phyloP scores from a whole-genome alignment of 1,140 invertebrate genomes.

The Drosophila sproati region DNA sequence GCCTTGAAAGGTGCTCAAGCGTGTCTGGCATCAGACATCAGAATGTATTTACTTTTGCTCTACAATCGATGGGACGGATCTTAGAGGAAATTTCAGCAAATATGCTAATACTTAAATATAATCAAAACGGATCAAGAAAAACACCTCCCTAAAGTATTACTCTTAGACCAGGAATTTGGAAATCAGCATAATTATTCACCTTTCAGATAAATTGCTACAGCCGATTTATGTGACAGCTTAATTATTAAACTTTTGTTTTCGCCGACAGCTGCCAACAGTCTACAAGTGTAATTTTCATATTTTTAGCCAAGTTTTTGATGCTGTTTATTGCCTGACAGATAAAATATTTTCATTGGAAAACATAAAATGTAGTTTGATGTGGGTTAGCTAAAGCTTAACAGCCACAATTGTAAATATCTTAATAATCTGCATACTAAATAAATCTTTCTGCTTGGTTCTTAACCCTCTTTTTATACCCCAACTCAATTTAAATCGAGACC shows the following conservation, averaged over 20 bases:
- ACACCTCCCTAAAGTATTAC: background rate
- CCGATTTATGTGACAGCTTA: background rate
- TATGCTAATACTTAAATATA: no score
- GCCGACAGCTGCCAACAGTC: conserved; percentile 25
- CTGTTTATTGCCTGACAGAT: background rate
- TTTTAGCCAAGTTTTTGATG: background rate
- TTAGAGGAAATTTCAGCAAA: no score
- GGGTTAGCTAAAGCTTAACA: background rate
- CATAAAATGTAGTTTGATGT: background rate
- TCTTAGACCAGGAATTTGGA: no score
- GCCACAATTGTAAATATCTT: background rate
- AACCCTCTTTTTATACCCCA: background rate
- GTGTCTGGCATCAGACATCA: background rate
- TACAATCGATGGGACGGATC: no score
- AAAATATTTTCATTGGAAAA: background rate
- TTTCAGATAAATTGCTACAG: background rate
- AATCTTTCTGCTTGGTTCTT: background rate
- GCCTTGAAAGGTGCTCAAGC: background rate
- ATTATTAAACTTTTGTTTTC: background rate
- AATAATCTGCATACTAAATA: background rate
- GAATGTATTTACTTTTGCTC: background rate
- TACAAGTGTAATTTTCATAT: conserved; percentile 8
- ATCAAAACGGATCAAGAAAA: background rate
- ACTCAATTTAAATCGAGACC: background rate
- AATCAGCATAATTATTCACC: background rate